Base-by-base conservation (phyloP, 2,797 vertebrate species). In the Micromesistius poutassou region DNA sequence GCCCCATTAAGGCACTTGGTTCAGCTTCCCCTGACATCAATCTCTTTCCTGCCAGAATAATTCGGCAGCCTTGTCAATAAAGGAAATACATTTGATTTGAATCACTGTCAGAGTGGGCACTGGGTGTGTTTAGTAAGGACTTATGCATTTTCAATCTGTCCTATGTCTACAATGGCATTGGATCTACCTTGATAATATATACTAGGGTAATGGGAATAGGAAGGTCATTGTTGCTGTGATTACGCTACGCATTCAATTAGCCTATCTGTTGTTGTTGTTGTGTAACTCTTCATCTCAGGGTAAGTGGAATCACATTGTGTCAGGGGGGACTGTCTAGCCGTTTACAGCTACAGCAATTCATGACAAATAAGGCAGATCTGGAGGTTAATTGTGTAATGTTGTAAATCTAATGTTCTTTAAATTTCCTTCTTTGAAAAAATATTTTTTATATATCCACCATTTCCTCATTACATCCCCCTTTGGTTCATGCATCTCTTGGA, bases 1-100 rank as follows among this genome's bases (percentile, higher is more conserved):
- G 82, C 72, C 77, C 79, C 79, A 80, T 77, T 80, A 81, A 86
- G 90, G 89, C 86, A 89, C 86, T 88, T 90, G 90, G 90, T 87
- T 90, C 87, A 86, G 87, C 86, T 78, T 36, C 82, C 84, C 89
- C 89, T 82, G 76, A 74, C 77, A 74, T 78, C 68, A 86, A 82
- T 82, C 19, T 0, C 31, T 84, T 77, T 79, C 77, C 55, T 30
- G 33, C 30, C 35, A 40, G 55, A 40, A 74, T n/a, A 42, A 73
- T 76, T 3, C 76, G 22, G 55, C 22, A 70, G 78, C 22, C 9
- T 73, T 42, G 81, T 72, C 36, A 80, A 82, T 80, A 73, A 80
- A 4, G 74, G 78, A 30, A 31, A 42, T 9, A 31, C 35, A 30
- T 71, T 25, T 30, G 74, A 78, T 28, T 40, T 5, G 30, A 71